These are phyloP conservation scores for Camponotus vicinus DNA, from an alignment of 1,140 invertebrate genomes.

Conservation along the genomic window DNA sequence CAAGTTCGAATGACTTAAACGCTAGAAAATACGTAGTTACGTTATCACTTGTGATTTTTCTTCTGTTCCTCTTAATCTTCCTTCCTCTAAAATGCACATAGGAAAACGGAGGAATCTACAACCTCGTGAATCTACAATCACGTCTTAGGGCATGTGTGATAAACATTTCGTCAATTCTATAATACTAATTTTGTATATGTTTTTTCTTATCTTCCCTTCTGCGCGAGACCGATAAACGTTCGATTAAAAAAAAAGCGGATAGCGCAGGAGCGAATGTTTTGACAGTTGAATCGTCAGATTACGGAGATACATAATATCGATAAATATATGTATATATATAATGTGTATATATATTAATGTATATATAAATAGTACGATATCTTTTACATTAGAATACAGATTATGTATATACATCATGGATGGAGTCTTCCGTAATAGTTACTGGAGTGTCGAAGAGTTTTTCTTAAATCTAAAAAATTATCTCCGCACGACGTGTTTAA, in stretches of 20 bases:
- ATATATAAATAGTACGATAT: slow-evolving; percentile 74
- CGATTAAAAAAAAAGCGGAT: slow-evolving; percentile 55
- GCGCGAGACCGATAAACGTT: slow-evolving; percentile 34
- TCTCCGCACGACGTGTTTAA: slow-evolving; percentile 28
- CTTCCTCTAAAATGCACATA: background rate
- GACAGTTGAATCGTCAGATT: slow-evolving; percentile 1
- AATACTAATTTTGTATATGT: background rate
- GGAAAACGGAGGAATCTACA: slow-evolving; percentile 44
- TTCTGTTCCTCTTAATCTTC: background rate
- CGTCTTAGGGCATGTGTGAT: background rate
- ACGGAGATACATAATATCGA: slow-evolving; percentile 71
- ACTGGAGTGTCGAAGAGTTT: slow-evolving; percentile 63
- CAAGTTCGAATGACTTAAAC: slow-evolving; percentile 45
- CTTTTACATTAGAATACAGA: slow-evolving; percentile 74
- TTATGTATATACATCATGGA: slow-evolving; percentile 74
- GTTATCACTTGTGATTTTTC: slow-evolving; percentile 54
- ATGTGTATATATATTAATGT: slow-evolving; percentile 66
- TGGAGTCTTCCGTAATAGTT: slow-evolving; percentile 74
- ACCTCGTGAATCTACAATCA: background rate
- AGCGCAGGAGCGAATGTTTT: background rate
- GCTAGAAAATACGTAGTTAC: slow-evolving; percentile 62
- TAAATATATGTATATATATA: slow-evolving; percentile 70
- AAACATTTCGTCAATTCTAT: background rate
- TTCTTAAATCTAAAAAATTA: slow-evolving; percentile 66
- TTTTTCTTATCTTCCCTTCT: background rate